Conservation (phyloP, 2,113 vertebrate species). For the Leptobrachium leishanense region DNA sequence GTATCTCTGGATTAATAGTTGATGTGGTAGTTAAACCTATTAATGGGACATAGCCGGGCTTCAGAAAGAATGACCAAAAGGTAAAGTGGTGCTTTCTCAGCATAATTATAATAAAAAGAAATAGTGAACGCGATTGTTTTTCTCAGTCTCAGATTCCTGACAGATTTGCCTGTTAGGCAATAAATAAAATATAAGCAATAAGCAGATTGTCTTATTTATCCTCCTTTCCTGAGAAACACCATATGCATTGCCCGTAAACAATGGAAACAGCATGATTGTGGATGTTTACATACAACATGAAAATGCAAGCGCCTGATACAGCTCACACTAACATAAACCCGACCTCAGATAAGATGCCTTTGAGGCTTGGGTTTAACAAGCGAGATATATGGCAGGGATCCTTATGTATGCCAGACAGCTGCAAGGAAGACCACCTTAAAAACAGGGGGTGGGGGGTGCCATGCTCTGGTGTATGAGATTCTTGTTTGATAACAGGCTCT, state of each 20-base stretch:
- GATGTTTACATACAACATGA: conserved; percentile 2
- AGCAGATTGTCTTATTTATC: background rate
- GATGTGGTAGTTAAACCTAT: too few species aligned
- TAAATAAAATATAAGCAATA: background rate
- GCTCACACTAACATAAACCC: background rate
- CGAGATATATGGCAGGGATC: background rate
- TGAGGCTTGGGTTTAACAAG: background rate
- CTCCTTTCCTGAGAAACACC: background rate
- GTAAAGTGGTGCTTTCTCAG: too few species aligned
- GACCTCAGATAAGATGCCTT: background rate
- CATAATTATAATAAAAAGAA: too few species aligned
- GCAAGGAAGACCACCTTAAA: background rate
- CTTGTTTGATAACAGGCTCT: background rate
- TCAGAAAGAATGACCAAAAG: too few species aligned
- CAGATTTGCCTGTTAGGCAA: background rate
- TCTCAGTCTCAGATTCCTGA: too few species aligned
- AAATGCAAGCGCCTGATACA: background rate
- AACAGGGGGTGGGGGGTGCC: background rate
- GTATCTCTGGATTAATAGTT: too few species aligned
- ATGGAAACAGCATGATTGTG: background rate
- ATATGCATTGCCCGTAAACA: background rate
- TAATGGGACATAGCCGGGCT: too few species aligned
- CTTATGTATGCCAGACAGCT: background rate
- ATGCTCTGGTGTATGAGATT: background rate
- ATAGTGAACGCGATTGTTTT: too few species aligned